Conservation (phyloP, 2,888 invertebrate genomes). For the Boloria euphrosyne region DNA sequence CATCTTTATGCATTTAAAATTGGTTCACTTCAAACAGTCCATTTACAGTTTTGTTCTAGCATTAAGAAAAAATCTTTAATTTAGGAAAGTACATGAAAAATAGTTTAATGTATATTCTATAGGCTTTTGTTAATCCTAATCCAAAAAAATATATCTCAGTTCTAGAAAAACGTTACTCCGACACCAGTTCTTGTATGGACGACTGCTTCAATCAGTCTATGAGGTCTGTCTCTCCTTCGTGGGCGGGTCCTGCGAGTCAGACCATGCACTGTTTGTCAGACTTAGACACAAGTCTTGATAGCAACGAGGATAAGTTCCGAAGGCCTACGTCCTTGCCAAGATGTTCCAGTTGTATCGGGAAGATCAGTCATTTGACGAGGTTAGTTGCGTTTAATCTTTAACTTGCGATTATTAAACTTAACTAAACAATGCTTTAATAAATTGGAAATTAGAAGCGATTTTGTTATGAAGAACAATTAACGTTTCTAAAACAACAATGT, state of each 20-base stretch:
- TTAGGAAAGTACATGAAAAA: no score
- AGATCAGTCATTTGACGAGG: slow-evolving; percentile 86
- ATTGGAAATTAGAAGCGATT: background rate
- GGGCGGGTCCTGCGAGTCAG: slow-evolving; percentile 69
- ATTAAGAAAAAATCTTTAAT: no score
- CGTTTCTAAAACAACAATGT: no score
- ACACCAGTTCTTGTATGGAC: slow-evolving; percentile 72
- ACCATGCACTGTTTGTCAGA: slow-evolving; percentile 77
- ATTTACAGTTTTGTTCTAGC: no score
- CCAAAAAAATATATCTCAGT: slow-evolving; percentile 48
- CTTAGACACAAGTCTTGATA: slow-evolving; percentile 67
- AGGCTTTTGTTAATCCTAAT: background rate
- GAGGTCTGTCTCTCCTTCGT: slow-evolving; percentile 72
- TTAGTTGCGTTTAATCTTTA: slow-evolving; percentile 34
- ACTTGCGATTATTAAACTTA: background rate
- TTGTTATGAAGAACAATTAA: background rate
- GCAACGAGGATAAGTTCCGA: slow-evolving; percentile 71
- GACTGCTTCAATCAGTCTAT: slow-evolving; percentile 72
- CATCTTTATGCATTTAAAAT: no score
- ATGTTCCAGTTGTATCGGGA: slow-evolving; percentile 90
- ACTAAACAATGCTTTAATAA: background rate
- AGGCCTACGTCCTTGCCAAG: slow-evolving; percentile 79
- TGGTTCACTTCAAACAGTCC: no score
- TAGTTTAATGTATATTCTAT: background rate
- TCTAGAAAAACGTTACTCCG: slow-evolving; percentile 75